phyloP scores from a whole-genome alignment of 1,140 invertebrate species.

The Atta cephalotes region DNA sequence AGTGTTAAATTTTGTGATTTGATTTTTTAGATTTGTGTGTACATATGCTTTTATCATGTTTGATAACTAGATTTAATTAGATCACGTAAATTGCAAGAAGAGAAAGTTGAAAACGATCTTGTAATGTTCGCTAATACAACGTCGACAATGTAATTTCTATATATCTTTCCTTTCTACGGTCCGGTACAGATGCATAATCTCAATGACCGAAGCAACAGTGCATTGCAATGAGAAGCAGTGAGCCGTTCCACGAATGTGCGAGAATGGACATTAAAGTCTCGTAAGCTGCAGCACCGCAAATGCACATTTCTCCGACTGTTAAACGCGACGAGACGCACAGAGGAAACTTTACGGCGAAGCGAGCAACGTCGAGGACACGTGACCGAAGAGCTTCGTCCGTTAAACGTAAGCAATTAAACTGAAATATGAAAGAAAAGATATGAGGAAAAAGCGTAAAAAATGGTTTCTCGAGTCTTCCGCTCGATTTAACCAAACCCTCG shows the following conservation, averaged over 20 bases:
- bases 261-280: conserved; percentile 49
- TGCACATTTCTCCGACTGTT: conserved; percentile 66
- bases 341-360: conserved; percentile 58
- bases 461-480: conserved; percentile 74
- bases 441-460: conserved; percentile 75
- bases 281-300: conserved; percentile 41
- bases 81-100: neutral
- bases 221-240: conserved; percentile 1
- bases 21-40: neutral
- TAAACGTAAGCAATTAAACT: conserved; percentile 72
- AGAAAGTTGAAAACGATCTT: neutral
- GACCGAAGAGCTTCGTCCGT: conserved; percentile 38
- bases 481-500: conserved; percentile 74
- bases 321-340: conserved; percentile 44
- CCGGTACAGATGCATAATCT: conserved; percentile 18
- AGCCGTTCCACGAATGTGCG: neutral
- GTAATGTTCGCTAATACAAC: neutral
- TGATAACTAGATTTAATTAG: neutral
- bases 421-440: conserved; percentile 63
- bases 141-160: conserved; percentile 1
- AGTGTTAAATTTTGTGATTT: neutral
- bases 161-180: conserved; percentile 9
- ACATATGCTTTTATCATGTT: neutral
- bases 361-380: conserved; percentile 66
- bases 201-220: conserved; percentile 23